Evolutionary conservation across 2,113 vertebrate species (phyloP).

Genomic region (Dromiciops gliroides): DNA sequence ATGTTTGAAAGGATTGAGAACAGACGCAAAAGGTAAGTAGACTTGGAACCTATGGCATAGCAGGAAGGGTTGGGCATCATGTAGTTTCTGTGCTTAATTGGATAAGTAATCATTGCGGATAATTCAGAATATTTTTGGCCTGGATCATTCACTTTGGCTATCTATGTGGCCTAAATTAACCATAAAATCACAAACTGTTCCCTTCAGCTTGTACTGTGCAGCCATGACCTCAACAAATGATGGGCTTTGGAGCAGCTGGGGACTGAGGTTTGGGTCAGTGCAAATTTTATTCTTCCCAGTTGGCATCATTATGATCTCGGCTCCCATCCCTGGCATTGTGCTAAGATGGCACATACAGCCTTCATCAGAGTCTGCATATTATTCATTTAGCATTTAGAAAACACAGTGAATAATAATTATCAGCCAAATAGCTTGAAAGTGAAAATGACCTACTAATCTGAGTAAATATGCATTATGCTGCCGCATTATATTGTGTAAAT

Average conservation of each 20-base stretch:
- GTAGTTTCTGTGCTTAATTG: conserved; percentile 42
- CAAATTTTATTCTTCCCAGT: conserved; percentile 20
- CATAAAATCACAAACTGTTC: conserved; percentile 31
- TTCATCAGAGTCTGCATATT: conserved; percentile 55
- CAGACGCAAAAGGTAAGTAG: conserved; percentile 48
- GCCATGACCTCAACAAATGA: conserved; percentile 50
- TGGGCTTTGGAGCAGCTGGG: not conserved
- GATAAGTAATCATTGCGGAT: conserved; percentile 41
- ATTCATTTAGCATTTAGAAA: conserved; percentile 69
- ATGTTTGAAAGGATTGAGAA: conserved; percentile 61
- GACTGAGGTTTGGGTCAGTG: conserved; percentile 35
- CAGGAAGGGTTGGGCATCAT: conserved; percentile 48
- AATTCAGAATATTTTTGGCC: conserved; percentile 51
- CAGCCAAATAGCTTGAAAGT: conserved; percentile 74
- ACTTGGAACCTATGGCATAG: conserved; percentile 38
- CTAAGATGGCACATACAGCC: conserved; percentile 59
- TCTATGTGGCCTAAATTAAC: conserved; percentile 22
- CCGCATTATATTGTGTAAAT: conserved; percentile 60
- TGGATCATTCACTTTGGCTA: conserved; percentile 26
- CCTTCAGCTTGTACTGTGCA: conserved; percentile 41
- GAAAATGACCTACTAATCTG: conserved; percentile 77
- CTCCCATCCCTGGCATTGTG: conserved; percentile 54
- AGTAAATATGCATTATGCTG: conserved; percentile 74
- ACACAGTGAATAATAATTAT: conserved; percentile 57
- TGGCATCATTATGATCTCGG: conserved; percentile 27